Conservation (phyloP, 2,888 invertebrate genomes). For the Acleris laterana region DNA sequence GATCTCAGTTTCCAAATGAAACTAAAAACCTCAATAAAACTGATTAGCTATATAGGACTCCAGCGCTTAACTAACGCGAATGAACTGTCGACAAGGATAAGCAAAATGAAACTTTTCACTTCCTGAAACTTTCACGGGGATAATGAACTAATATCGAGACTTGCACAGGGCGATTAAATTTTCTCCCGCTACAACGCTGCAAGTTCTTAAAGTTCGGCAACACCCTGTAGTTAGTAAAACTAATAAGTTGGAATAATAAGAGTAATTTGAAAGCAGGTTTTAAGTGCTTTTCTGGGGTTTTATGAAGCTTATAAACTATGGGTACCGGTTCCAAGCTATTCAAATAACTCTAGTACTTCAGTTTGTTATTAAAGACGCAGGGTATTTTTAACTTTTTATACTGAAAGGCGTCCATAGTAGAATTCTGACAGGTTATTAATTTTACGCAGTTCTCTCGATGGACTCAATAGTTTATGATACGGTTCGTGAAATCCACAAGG, state of each 20-base stretch:
- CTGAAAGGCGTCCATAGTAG: too few species aligned
- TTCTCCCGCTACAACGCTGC: background rate
- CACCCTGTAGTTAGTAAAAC: background rate
- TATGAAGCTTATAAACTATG: background rate
- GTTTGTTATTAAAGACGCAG: too few species aligned
- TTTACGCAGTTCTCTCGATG: too few species aligned
- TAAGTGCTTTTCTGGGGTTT: too few species aligned
- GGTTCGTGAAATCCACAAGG: too few species aligned
- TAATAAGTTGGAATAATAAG: background rate
- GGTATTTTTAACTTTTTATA: too few species aligned
- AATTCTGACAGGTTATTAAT: too few species aligned
- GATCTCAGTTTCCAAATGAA: background rate
- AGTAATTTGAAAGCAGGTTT: background rate
- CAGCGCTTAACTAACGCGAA: background rate
- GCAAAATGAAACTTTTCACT: slow-evolving; percentile 12
- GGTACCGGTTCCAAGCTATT: background rate
- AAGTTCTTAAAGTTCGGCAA: background rate
- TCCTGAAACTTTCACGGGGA: slow-evolving; percentile 8
- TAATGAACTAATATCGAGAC: slow-evolving; percentile 14
- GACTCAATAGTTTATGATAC: too few species aligned
- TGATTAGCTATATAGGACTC: background rate
- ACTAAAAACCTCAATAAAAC: background rate
- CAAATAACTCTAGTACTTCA: too few species aligned
- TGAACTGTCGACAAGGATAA: slow-evolving; percentile 1
- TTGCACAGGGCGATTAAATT: background rate